phyloP scores from a whole-genome alignment of 2,113 vertebrate genomes.

The Tursiops truncatus region DNA sequence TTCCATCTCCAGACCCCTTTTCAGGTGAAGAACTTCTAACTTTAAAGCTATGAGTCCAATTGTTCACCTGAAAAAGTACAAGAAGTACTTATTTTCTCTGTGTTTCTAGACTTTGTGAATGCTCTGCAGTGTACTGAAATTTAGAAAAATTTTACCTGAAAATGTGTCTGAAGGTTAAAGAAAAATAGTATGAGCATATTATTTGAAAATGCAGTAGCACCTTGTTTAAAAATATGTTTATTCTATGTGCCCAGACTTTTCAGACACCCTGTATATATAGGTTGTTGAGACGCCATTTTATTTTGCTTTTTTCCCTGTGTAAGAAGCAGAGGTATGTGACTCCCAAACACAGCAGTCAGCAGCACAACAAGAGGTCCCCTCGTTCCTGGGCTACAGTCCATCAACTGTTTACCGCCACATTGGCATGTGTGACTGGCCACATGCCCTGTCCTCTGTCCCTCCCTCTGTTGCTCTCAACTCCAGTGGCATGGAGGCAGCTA shows the following conservation, averaged over 20 bases:
- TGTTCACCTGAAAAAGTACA: background rate
- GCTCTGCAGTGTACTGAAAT: background rate
- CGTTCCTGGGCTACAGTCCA: background rate
- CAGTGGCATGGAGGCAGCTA: too few relatives aligned
- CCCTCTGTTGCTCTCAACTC: background rate
- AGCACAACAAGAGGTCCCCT: background rate
- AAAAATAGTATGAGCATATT: background rate
- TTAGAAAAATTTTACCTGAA: slow-evolving; percentile 10
- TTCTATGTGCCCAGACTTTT: background rate
- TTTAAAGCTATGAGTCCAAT: background rate
- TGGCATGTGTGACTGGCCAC: background rate
- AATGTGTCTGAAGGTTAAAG: background rate
- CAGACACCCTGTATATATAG: background rate
- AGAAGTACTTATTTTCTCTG: background rate
- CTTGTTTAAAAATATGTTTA: background rate
- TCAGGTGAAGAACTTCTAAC: background rate
- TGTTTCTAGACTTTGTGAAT: background rate
- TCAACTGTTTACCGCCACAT: background rate
- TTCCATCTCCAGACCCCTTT: background rate
- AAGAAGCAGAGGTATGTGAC: background rate
- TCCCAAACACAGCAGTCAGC: background rate
- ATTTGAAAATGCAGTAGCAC: background rate
- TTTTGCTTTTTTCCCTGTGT: background rate
- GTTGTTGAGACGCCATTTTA: background rate
- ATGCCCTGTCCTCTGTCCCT: background rate